Evolutionary conservation across 2,797 vertebrate species (phyloP).

Genomic region (Synaphobranchus kaupii): DNA sequence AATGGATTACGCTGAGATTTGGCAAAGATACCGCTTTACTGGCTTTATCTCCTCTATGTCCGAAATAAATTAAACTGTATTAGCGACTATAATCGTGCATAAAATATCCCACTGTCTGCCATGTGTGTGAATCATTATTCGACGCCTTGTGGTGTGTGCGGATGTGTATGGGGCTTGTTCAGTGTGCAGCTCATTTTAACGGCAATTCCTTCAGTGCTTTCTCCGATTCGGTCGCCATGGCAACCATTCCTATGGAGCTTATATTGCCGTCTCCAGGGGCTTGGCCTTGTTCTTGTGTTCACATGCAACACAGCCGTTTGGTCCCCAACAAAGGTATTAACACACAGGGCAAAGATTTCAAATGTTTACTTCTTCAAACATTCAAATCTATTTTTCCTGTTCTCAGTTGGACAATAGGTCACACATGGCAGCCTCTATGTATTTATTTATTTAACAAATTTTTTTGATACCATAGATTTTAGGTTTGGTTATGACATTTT

Average conservation of each 20-base stretch:
- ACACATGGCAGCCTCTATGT: neutral
- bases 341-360: constrained; percentile 23
- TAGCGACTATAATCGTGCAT: neutral
- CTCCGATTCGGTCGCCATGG: constrained; percentile 71
- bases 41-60: neutral
- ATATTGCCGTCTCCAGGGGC: constrained; percentile 72
- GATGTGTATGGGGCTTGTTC: constrained; percentile 42
- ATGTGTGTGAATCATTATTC: constrained; percentile 22
- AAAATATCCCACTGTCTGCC: neutral
- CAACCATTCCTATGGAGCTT: constrained; percentile 66
- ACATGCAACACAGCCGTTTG: constrained; percentile 63
- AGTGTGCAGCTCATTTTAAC: constrained; percentile 69
- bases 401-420: neutral
- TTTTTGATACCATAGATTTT: too few relatives aligned
- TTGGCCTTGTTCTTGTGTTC: constrained; percentile 71
- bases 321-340: constrained; percentile 53
- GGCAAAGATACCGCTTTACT: neutral
- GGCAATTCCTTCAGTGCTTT: constrained; percentile 70
- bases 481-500: neutral
- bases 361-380: neutral
- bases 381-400: neutral
- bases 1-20: constrained; percentile 25
- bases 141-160: neutral
- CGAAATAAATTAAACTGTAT: neutral
- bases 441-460: too few relatives aligned